Evolutionary conservation across 2,797 vertebrate species (phyloP), one percentile per base, ranked within the genome.

Genomic region (Naso thynnoides): DNA sequence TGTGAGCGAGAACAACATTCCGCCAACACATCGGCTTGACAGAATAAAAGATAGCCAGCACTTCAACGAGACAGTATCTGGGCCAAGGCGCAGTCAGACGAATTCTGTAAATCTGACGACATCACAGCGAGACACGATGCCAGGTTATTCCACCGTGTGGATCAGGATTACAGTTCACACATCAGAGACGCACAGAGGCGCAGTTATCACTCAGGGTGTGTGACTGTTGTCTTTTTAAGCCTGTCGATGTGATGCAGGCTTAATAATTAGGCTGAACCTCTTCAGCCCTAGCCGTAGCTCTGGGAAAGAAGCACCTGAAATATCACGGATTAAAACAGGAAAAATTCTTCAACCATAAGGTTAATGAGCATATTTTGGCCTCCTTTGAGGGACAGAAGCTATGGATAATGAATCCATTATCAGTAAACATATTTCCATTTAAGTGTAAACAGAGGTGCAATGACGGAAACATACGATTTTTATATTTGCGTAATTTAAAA

Each of bases 41-140:
- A 76, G 80, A 69, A 82, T 74, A 72, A 81, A 83, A 84, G 87
- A 90, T 87, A 86, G 84, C 72, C 82, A 38, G 58, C 69, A 65
- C 79, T 84, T 86, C 63, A 78, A 63, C 73, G 23, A 67, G 83
- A 86, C 87, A 23, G 53, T 78, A 87, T 89, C 88, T 76, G 78
- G 69, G 78, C 72, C 68, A 68, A 42, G 61, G 48, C 49, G 23
- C 73, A 75, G 68, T 36, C 72, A 53, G 76, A 70, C 39, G 45
- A 80, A 58, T 82, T 65, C 68, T 38, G 76, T 47, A 54, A 79
- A 70, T 84, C 57, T 70, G 86, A 87, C 73, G 73, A 63, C 82
- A 86, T 84, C 74, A 64, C 61, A 65, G 52, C 27, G 41, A 55
- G 70, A 68, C 61, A 47, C 65, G 70, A 31, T n/a, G 58, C 7